Conservation (phyloP, 64 coral and sea anemone genomes). For the Dendronephthya gigantea region DNA sequence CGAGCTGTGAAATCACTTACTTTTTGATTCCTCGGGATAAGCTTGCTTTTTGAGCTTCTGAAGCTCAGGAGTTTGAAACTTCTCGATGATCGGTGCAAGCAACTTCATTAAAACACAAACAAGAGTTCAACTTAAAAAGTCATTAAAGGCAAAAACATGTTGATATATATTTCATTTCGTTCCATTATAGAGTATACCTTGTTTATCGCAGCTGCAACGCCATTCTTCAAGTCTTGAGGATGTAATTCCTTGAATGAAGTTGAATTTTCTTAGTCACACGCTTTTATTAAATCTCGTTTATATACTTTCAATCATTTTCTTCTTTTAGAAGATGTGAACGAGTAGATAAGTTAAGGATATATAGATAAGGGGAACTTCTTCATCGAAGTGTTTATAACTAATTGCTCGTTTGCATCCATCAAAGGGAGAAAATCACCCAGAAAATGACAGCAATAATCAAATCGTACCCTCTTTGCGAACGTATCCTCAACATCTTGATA, state of each 20-base stretch:
- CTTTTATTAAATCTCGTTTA: too few relatives aligned
- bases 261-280: background rate
- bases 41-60: constrained; percentile 54
- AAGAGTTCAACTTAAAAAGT: background rate
- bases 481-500: constrained; percentile 57
- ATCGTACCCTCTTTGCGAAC: constrained; percentile 74
- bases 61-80: constrained; percentile 74
- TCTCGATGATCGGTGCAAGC: constrained; percentile 68
- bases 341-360: background rate
- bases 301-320: too few relatives aligned
- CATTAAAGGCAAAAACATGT: too few relatives aligned
- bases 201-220: constrained; percentile 61
- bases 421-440: too few relatives aligned
- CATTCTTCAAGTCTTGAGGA: constrained; percentile 81
- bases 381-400: too few relatives aligned
- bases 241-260: constrained; percentile 58
- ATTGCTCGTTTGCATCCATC: too few relatives aligned
- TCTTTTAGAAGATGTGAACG: background rate
- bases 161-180: too few relatives aligned
- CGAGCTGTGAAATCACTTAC: background rate
- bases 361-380: background rate
- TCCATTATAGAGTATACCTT: too few relatives aligned
- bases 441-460: too few relatives aligned
- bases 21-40: constrained; percentile 52
- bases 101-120: constrained; percentile 24